Conservation (phyloP, 2,113 vertebrate genomes). For the Sitta europaea region DNA sequence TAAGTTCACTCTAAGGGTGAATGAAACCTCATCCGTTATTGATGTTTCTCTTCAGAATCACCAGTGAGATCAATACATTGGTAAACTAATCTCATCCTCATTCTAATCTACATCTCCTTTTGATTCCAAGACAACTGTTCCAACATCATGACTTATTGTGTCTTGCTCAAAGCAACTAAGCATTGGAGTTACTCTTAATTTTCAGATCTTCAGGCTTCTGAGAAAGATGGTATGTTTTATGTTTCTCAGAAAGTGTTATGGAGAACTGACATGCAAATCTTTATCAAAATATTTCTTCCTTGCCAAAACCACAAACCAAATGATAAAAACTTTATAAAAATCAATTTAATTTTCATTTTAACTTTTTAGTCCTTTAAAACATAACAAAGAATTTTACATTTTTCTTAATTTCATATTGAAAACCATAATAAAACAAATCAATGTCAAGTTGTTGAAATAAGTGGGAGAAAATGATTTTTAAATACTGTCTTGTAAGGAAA, state of each 20-base stretch:
- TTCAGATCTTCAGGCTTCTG: not conserved
- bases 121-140: not conserved
- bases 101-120: not conserved
- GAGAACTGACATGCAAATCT: not conserved
- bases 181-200: not conserved
- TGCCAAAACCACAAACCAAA: not conserved
- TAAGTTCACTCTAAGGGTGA: not conserved
- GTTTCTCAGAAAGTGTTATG: not conserved
- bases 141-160: not conserved
- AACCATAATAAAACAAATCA: not conserved
- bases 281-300: not conserved
- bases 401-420: not conserved
- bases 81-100: not conserved
- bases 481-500: not conserved
- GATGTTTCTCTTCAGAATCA: not conserved
- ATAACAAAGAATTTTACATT: not conserved
- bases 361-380: not conserved
- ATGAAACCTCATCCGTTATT: not conserved
- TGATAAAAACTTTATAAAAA: not conserved
- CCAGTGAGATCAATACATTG: not conserved
- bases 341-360: not conserved
- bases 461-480: fast-evolving
- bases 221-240: not conserved
- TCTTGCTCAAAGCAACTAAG: not conserved
- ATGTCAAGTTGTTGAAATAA: not conserved